phyloP scores from a whole-genome alignment of 2,888 invertebrate species.

The Aproaerema taeniolella region DNA sequence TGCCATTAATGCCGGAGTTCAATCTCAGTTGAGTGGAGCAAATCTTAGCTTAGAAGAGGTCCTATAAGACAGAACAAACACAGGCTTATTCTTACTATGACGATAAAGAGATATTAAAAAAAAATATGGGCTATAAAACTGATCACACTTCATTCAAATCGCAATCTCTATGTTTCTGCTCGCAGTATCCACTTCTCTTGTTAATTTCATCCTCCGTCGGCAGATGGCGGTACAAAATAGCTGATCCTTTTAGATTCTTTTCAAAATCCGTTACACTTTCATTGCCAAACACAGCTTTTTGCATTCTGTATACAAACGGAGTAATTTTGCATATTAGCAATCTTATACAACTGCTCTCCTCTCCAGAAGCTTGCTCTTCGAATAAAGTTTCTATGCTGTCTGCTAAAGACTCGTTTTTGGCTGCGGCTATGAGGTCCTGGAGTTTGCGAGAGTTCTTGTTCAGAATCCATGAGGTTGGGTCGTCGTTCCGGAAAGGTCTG shows the following conservation, averaged over 20 bases:
- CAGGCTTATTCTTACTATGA: too few relatives aligned
- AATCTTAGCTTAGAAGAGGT: too few relatives aligned
- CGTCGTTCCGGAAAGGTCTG: constrained; percentile 43
- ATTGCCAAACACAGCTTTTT: constrained; percentile 78
- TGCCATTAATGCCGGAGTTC: too few relatives aligned
- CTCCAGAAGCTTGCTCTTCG: constrained; percentile 66
- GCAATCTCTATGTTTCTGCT: constrained; percentile 74
- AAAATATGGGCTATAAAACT: too few relatives aligned
- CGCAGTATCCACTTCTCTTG: constrained; percentile 79
- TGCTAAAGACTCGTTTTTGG: constrained; percentile 80
- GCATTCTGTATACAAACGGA: constrained; percentile 87
- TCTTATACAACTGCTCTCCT: constrained; percentile 83
- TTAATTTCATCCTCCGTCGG: constrained; percentile 79
- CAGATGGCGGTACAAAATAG: constrained; percentile 78
- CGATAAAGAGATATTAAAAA: too few relatives aligned
- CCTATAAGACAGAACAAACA: too few relatives aligned
- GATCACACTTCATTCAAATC: constrained; percentile 45
- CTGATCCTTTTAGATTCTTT: constrained; percentile 42
- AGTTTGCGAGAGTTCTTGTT: constrained; percentile 78
- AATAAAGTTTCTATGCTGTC: constrained; percentile 79
- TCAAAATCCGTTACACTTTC: constrained; percentile 37
- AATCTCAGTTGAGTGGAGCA: too few relatives aligned
- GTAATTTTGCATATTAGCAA: constrained; percentile 86
- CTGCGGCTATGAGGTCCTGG: constrained; percentile 74
- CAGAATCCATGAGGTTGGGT: constrained; percentile 75